These are phyloP conservation scores for Pteria penguin DNA, from an alignment of 2,888 invertebrate genomes.

Conservation along the genomic window DNA sequence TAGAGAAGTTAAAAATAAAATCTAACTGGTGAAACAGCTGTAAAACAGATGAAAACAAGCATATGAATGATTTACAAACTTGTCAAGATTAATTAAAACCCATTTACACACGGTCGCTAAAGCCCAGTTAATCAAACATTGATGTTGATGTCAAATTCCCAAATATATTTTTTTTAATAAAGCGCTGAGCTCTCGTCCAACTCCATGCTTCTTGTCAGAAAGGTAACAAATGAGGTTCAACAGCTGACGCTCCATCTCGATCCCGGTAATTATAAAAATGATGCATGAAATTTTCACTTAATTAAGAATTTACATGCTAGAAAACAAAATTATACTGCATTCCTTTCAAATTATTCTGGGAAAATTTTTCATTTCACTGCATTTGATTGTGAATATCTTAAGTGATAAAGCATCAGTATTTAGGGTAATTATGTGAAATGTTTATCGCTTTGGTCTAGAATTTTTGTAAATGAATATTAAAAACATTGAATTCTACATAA, in stretches of 20 bases:
- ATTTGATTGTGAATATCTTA: neutral
- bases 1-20: too few relatives aligned
- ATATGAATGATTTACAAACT: neutral
- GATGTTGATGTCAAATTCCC: neutral
- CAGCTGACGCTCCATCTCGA: neutral
- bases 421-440: too few relatives aligned
- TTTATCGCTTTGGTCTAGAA: too few relatives aligned
- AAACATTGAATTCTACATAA: too few relatives aligned
- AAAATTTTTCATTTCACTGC: too few relatives aligned
- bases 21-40: neutral
- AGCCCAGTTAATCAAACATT: neutral
- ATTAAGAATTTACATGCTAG: neutral
- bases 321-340: too few relatives aligned
- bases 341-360: too few relatives aligned
- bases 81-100: neutral
- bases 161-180: neutral
- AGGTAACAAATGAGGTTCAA: neutral
- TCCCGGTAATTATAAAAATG: neutral
- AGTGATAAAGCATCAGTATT: neutral
- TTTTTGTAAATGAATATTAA: too few relatives aligned
- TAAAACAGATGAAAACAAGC: neutral
- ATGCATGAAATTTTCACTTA: neutral
- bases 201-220: neutral
- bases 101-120: neutral
- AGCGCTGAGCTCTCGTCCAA: neutral